Percentiles rank a stretch among this genome's conserved stretches.
phyloP scores from a whole-genome alignment of 2,113 vertebrate genomes.

The Scalopus aquaticus region DNA sequence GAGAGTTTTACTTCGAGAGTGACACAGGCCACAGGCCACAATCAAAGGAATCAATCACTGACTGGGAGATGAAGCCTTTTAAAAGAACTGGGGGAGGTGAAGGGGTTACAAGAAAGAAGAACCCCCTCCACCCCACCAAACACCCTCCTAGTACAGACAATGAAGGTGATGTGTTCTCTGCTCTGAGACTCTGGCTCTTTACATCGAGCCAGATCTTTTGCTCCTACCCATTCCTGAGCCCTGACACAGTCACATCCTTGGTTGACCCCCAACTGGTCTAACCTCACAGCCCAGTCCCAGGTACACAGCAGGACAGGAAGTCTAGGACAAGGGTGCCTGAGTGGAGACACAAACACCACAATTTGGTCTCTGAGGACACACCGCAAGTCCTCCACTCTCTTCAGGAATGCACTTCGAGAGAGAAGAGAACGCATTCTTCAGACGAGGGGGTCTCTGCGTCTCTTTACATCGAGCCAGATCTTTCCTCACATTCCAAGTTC shows the following conservation, averaged over 20 bases:
- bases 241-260: no score
- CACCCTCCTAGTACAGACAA: neutral
- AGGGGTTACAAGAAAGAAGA: neutral
- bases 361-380: neutral
- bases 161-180: neutral
- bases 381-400: neutral
- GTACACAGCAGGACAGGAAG: neutral
- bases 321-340: neutral
- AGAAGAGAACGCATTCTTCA: slow-evolving; percentile 15
- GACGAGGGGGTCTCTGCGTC: neutral
- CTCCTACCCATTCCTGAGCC: neutral
- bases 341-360: neutral
- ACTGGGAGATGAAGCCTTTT: neutral
- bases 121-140: neutral
- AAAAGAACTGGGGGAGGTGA: neutral
- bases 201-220: no score
- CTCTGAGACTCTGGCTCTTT: neutral
- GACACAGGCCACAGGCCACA: neutral
- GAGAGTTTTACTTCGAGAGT: neutral
- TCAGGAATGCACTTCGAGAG: neutral
- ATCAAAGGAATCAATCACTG: neutral
- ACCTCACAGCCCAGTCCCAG: neutral
- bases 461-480: neutral
- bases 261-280: no score
- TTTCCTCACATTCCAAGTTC: neutral